These are phyloP conservation scores for Campoplex nolae DNA, from an alignment of 2,888 invertebrate species.

Conservation along the genomic window DNA sequence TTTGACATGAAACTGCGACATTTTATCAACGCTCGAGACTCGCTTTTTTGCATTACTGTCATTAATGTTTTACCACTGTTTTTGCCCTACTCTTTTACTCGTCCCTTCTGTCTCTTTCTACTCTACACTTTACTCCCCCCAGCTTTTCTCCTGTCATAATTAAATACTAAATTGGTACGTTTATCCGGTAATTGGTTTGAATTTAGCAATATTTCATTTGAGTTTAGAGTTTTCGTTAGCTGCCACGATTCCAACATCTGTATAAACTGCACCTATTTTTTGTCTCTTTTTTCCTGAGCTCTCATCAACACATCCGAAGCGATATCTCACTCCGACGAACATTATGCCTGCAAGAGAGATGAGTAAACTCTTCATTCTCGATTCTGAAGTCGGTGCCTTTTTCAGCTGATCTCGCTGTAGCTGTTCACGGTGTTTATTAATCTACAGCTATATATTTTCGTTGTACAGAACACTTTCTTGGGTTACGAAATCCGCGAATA, in stretches of 20 bases:
- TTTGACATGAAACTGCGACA: slow-evolving; percentile 70
- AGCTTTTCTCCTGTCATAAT: slow-evolving; percentile 72
- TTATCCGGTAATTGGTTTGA: slow-evolving; percentile 78
- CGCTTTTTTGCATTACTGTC: slow-evolving; percentile 78
- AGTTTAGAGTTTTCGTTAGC: slow-evolving; percentile 68
- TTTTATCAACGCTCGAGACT: slow-evolving; percentile 78
- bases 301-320: slow-evolving; percentile 46
- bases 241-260: neutral
- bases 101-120: slow-evolving; percentile 2
- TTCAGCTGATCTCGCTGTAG: slow-evolving; percentile 53
- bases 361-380: slow-evolving; percentile 36
- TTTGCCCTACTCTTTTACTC: slow-evolving; percentile 67
- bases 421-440: slow-evolving; percentile 3
- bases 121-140: slow-evolving; percentile 5
- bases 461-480: slow-evolving; percentile 19
- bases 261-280: slow-evolving; percentile 60
- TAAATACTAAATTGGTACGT: slow-evolving; percentile 81
- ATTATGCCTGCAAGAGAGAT: slow-evolving; percentile 44
- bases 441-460: slow-evolving; percentile 30
- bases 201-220: slow-evolving; percentile 82
- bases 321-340: slow-evolving; percentile 20
- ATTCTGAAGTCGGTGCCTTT: slow-evolving; percentile 42
- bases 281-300: slow-evolving; percentile 44
- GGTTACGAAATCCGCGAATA: slow-evolving; percentile 38
- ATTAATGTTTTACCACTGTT: slow-evolving; percentile 77